phyloP scores from a whole-genome alignment of 2,113 vertebrate genomes.

The Phrynocephalus versicolor region DNA sequence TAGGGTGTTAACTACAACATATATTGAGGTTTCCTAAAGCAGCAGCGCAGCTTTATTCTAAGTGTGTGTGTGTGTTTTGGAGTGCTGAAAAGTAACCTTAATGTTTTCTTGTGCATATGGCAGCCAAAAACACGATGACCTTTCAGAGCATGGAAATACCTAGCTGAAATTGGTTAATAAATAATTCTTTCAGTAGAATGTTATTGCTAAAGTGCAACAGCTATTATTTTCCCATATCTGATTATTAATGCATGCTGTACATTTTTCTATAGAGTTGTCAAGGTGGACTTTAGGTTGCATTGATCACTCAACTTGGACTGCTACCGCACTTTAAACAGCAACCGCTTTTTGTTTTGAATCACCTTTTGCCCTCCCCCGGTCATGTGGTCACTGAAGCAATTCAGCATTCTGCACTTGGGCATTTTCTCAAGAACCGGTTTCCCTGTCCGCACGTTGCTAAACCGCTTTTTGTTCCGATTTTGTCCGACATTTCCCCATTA shows the following conservation, averaged over 20 bases:
- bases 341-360: no score
- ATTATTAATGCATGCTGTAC: neutral
- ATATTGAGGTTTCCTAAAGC: neutral
- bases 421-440: no score
- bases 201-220: neutral
- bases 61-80: neutral
- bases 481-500: no score
- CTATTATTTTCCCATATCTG: conserved; percentile 21
- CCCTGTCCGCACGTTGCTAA: no score
- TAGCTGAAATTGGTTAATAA: conserved; percentile 2
- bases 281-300: no score
- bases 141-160: neutral
- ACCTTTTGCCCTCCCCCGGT: no score
- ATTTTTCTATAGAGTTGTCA: conserved; percentile 18
- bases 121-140: neutral
- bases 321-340: no score
- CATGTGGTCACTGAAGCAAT: no score
- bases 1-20: no score
- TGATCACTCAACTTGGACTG: no score
- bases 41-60: neutral
- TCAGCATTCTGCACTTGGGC: no score
- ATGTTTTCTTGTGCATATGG: neutral
- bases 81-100: neutral
- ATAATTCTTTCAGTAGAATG: conserved; percentile 15
- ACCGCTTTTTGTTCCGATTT: no score